Percentiles rank a stretch among this genome's conserved stretches.
Evolutionary conservation across 2,888 invertebrate species (phyloP).

Genomic region (Drosophila ochracea): DNA sequence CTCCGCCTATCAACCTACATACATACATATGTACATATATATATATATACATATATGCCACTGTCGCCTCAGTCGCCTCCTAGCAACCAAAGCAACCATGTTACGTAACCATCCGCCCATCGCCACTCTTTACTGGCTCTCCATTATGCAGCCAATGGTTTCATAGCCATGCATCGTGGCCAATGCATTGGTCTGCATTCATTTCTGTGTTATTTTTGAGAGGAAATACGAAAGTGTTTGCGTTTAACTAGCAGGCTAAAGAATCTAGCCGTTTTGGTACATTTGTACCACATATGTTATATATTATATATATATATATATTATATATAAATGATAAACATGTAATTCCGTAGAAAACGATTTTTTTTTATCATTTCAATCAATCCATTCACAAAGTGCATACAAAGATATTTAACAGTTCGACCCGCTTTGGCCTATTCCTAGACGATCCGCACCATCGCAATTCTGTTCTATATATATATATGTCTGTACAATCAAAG

Average conservation of each 20-base stretch:
- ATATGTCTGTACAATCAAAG: background rate
- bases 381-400: background rate
- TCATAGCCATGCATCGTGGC: background rate
- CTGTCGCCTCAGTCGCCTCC: conserved; percentile 24
- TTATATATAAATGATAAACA: background rate
- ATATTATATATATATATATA: background rate
- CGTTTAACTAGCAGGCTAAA: background rate
- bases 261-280: background rate
- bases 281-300: background rate
- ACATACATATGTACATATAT: conserved; percentile 1
- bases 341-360: background rate
- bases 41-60: conserved; percentile 4
- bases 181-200: background rate
- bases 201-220: background rate
- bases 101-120: conserved; percentile 1
- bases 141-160: background rate
- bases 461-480: background rate
- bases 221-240: background rate
- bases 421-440: background rate
- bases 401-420: background rate
- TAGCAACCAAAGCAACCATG: conserved; percentile 1
- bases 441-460: conserved; percentile 4
- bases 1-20: conserved; percentile 31
- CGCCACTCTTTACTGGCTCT: background rate
- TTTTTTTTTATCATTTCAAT: background rate